phyloP scores from a whole-genome alignment of 92 coral and sea anemone species.

The Parazoanthus darwini region DNA sequence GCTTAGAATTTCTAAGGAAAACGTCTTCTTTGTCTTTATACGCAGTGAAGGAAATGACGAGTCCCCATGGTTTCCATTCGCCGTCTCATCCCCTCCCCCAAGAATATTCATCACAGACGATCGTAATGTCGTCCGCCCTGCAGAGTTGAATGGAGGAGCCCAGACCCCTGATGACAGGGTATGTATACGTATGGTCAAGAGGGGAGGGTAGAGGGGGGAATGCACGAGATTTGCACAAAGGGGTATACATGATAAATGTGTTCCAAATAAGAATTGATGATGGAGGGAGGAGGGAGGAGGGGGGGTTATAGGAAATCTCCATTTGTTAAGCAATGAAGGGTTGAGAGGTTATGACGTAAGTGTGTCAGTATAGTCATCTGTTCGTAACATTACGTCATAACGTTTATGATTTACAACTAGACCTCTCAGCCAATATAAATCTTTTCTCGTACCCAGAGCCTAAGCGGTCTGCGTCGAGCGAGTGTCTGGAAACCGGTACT shows the following conservation, averaged over 20 bases:
- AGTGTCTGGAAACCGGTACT: too few relatives aligned
- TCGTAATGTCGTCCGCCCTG: slow-evolving; percentile 46
- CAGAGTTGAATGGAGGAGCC: slow-evolving; percentile 28
- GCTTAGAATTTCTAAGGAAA: too few relatives aligned
- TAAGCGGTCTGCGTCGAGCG: too few relatives aligned
- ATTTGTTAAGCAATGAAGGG: background rate
- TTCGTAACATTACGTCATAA: too few relatives aligned
- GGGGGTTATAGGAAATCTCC: background rate
- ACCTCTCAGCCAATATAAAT: too few relatives aligned
- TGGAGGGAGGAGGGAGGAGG: background rate
- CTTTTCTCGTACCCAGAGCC: too few relatives aligned
- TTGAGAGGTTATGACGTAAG: background rate
- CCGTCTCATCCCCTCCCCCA: slow-evolving; percentile 51
- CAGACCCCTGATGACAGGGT: slow-evolving; percentile 6
- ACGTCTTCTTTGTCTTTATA: background rate
- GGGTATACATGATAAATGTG: too few relatives aligned
- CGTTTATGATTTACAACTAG: too few relatives aligned
- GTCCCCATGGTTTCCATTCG: slow-evolving; percentile 24
- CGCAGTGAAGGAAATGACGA: slow-evolving; percentile 4
- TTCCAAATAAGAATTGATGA: background rate
- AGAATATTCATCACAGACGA: slow-evolving; percentile 61
- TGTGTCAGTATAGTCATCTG: too few relatives aligned
- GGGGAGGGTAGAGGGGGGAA: background rate
- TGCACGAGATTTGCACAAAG: background rate
- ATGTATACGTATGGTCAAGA: background rate